Evolutionary conservation across 2,888 invertebrate species (phyloP), one percentile per base, ranked within the genome.

Genomic region (Orchestes rusci): DNA sequence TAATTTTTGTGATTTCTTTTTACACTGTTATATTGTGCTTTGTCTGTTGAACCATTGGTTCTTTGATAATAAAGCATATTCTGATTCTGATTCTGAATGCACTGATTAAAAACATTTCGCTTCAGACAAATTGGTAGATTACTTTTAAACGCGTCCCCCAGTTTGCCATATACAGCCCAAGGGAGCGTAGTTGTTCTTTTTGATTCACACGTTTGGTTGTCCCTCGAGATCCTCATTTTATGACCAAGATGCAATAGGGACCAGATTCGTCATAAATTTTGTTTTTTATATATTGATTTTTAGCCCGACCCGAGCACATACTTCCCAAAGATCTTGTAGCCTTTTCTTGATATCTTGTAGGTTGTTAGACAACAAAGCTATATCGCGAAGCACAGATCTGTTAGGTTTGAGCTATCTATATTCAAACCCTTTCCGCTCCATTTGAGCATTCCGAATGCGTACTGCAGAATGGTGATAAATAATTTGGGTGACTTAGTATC

Each of bases 101-200:
- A 31, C 31, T 31, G 13, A 31, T 31, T 31, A 31, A 31, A 23
- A 31, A 31, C 31, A 8, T 2, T 2, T 31, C 3, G 3, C 13
- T 31, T 31, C 13, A 31, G 3, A 31, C 31, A 31, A 31, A 31
- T 31, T 31, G 31, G 2, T 16, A 34, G 3, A 4, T 34, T 18
- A 39, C 30, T 39, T 15, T 27, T 23, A 36, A 43, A 43, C 29
- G 37, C 13, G 15, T 37, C 10, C 20, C 41, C 32, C 2, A 43
- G 31, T 43, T 18, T 43, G 31, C 30, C 37, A 39, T 43, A 43
- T n/a, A 37, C 39, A 30, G 38, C 43, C 23, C 43, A 43, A 20
- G 38, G 2, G 18, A 43, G 31, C 16, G 16, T 20, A 23, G 31
- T 43, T 43, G 20, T 43, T 28, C 39, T 39, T 29, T 39, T 39